Conservation (phyloP, 2,797 vertebrate species). For the Platyrinchus mystaceus region DNA sequence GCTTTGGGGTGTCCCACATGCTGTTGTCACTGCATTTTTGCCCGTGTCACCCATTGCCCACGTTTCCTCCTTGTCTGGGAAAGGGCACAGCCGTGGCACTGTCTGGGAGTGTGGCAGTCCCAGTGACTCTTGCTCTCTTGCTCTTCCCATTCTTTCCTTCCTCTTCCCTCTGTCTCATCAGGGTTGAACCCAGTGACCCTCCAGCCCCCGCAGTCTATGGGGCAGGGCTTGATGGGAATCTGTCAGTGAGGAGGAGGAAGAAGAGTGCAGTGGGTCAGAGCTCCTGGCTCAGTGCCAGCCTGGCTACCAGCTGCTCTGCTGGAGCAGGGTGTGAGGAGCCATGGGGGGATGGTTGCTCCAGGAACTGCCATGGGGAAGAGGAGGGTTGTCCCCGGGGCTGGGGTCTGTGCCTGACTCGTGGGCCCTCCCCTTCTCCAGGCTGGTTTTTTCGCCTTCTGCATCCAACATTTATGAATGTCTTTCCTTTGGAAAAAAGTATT, state of each 20-base stretch:
- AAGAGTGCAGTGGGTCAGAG: neutral
- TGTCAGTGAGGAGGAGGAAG: neutral
- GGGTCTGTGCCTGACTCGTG: rapidly evolving
- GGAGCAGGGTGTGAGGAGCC: neutral
- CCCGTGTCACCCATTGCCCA: rapidly evolving
- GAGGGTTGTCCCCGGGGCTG: neutral
- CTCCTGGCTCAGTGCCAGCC: neutral
- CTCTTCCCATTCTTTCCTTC: neutral
- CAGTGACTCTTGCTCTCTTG: neutral
- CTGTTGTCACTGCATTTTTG: neutral
- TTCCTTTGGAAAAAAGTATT: neutral
- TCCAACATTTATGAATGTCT: neutral
- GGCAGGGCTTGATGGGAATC: neutral
- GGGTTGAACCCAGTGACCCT: neutral
- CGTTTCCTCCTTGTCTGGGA: neutral
- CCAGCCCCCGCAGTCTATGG: rapidly evolving
- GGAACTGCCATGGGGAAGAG: neutral
- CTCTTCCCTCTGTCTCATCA: neutral
- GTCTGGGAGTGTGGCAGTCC: rapidly evolving
- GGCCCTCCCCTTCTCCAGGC: neutral
- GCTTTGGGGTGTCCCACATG: neutral
- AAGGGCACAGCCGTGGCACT: neutral
- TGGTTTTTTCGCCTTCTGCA: neutral
- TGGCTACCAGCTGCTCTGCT: rapidly evolving
- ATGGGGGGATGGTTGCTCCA: neutral